Conservation (phyloP, 2,113 vertebrate genomes). For the Stegastes partitus region DNA sequence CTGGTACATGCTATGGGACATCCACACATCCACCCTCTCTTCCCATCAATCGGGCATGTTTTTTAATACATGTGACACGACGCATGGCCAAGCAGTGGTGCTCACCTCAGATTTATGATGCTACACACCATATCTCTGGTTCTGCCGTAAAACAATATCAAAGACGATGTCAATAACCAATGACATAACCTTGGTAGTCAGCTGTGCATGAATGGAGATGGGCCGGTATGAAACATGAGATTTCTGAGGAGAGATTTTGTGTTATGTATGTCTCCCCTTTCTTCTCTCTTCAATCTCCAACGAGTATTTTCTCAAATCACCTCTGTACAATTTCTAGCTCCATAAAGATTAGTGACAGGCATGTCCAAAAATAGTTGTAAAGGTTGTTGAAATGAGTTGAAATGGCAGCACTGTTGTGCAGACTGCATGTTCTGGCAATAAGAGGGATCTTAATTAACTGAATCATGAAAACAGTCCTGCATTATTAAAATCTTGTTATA, state of each 20-base stretch:
- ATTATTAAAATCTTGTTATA: constrained; percentile 40
- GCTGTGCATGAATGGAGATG: constrained; percentile 8
- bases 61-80: constrained; percentile 27
- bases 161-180: constrained; percentile 3
- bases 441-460: constrained; percentile 34
- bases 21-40: not conserved
- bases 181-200: constrained; percentile 18
- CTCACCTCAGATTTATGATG: constrained; percentile 43
- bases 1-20: not conserved
- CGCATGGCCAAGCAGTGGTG: constrained; percentile 2
- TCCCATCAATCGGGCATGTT: not conserved
- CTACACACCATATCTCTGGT: constrained; percentile 13
- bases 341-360: constrained; percentile 26
- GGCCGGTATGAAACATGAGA: not conserved
- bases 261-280: constrained; percentile 13
- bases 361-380: constrained; percentile 51
- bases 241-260: constrained; percentile 29
- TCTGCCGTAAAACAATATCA: constrained; percentile 34
- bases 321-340: not conserved
- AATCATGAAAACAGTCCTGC: constrained; percentile 19
- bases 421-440: constrained; percentile 15
- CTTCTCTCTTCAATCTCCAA: constrained; percentile 15
- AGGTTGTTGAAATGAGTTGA: constrained; percentile 16
- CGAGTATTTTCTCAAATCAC: constrained; percentile 36
- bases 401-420: not conserved